Percentiles rank a stretch among this genome's conserved stretches.
phyloP scores from a whole-genome alignment of 2,113 vertebrate genomes.

The Crotalus horridus region DNA sequence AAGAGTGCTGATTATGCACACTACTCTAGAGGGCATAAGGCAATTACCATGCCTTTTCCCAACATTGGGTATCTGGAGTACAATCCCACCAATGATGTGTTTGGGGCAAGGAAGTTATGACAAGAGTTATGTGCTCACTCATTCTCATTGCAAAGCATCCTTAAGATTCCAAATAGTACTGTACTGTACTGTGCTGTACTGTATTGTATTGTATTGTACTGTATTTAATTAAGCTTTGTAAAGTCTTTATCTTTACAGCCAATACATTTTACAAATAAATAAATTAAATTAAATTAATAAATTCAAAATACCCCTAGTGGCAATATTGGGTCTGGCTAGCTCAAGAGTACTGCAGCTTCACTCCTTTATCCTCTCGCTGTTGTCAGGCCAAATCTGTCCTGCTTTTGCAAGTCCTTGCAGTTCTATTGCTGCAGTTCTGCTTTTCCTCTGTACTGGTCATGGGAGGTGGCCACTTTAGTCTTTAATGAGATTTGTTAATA shows the following conservation, averaged over 20 bases:
- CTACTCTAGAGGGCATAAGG: background rate
- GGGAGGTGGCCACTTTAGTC: background rate
- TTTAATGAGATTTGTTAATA: background rate
- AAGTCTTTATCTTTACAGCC: background rate
- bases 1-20: background rate
- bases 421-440: background rate
- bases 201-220: too few species aligned
- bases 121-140: background rate
- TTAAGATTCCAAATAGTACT: background rate
- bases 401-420: background rate
- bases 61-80: background rate
- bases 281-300: background rate
- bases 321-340: background rate
- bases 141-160: background rate
- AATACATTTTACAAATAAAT: background rate
- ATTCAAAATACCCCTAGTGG: background rate
- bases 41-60: background rate
- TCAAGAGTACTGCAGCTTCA: background rate
- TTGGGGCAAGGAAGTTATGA: background rate
- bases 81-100: background rate
- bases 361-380: background rate
- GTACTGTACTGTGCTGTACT: too few species aligned
- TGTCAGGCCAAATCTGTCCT: background rate
- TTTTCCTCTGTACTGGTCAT: background rate
- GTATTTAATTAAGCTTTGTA: background rate